Percentiles rank a stretch among this genome's conserved stretches.
phyloP scores from a whole-genome alignment of 2,797 vertebrate species.

The Melopsittacus undulatus region DNA sequence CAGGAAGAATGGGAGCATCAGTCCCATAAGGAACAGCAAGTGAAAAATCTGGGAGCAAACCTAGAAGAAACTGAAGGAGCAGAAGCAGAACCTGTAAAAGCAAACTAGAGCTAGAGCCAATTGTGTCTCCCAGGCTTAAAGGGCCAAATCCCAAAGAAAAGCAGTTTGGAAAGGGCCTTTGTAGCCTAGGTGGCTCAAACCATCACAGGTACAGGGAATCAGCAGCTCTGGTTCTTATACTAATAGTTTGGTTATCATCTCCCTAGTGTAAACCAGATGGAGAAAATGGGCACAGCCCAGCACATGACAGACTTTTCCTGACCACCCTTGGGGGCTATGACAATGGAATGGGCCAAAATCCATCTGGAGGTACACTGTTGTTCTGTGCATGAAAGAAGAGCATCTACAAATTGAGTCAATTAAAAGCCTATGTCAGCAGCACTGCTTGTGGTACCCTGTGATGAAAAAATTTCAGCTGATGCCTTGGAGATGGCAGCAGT shows the following conservation, averaged over 20 bases:
- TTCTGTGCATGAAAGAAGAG: not conserved
- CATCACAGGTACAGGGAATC: not conserved
- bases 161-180: not conserved
- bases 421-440: not conserved
- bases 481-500: not conserved
- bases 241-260: not conserved
- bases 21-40: not conserved
- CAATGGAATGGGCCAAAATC: not conserved
- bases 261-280: not conserved
- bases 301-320: not conserved
- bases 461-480: not conserved
- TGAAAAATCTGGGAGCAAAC: not conserved
- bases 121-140: not conserved
- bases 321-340: not conserved
- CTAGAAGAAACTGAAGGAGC: not conserved
- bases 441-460: not conserved
- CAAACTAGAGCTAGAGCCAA: not conserved
- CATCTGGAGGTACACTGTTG: not conserved
- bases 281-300: not conserved
- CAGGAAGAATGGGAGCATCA: not conserved
- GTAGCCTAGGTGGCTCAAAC: not conserved
- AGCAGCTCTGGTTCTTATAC: not conserved
- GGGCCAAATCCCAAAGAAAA: not conserved
- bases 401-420: not conserved
- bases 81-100: not conserved